Evolutionary conservation across 1,140 invertebrate species (phyloP).

Genomic region (Calosoma granatense): DNA sequence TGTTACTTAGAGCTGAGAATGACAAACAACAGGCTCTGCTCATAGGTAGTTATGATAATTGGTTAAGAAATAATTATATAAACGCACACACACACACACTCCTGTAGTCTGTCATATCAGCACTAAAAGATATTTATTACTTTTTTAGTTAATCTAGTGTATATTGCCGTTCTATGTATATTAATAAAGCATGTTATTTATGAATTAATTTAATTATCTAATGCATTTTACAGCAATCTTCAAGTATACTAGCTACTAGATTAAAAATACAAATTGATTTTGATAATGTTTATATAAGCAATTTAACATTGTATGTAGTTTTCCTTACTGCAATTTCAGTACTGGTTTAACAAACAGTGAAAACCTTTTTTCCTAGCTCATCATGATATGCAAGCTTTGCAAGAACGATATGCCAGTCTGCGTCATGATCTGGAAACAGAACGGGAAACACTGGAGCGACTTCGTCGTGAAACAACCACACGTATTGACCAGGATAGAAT

Average conservation of each 20-base stretch:
- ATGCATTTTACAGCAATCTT: no score
- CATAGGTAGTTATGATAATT: conserved; percentile 50
- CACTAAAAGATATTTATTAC: background rate
- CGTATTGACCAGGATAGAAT: conserved; percentile 61
- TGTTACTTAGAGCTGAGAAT: conserved; percentile 71
- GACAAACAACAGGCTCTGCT: conserved; percentile 81
- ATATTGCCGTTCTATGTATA: no score
- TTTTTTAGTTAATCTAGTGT: conserved; percentile 5
- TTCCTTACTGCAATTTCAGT: no score
- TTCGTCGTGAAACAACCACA: conserved; percentile 53
- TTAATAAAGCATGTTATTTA: no score
- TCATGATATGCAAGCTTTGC: conserved; percentile 72
- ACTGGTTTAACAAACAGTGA: background rate
- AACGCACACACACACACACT: background rate
- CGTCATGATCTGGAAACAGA: conserved; percentile 61
- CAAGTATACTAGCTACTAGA: no score
- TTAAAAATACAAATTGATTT: no score
- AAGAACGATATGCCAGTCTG: conserved; percentile 60
- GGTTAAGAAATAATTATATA: background rate
- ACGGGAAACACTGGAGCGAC: conserved; percentile 53
- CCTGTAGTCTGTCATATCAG: background rate
- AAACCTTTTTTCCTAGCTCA: conserved; percentile 47
- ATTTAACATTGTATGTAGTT: conserved; percentile 1
- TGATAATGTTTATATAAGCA: conserved; percentile 1
- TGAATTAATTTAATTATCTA: no score